Evolutionary conservation across 2,797 vertebrate genomes (phyloP).

Genomic region (Buceros bicornis): DNA sequence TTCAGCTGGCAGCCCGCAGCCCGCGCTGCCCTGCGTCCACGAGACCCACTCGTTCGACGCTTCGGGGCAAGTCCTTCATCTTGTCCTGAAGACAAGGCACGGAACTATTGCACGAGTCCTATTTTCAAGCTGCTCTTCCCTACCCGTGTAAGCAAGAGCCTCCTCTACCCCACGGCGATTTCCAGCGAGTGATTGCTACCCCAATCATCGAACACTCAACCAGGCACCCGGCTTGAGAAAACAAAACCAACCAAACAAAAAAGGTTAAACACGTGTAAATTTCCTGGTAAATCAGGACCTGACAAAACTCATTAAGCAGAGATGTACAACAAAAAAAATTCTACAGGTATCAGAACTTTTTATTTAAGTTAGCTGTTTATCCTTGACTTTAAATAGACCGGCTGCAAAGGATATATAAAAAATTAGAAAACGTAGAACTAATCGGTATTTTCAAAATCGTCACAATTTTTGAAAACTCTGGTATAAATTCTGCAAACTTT

Average conservation of each 20-base stretch:
- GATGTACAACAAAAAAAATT: neutral
- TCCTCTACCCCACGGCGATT: neutral
- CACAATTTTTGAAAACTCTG: conserved; percentile 27
- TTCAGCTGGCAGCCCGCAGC: neutral
- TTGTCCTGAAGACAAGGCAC: neutral
- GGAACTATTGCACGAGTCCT: fast-evolving
- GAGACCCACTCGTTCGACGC: fast-evolving
- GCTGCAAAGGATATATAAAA: conserved; percentile 53
- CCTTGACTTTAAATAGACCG: conserved; percentile 37
- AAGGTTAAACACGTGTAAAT: neutral
- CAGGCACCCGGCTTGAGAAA: neutral
- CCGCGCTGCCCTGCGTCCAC: neutral
- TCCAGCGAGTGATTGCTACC: neutral
- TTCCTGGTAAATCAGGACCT: neutral
- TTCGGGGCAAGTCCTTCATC: neutral
- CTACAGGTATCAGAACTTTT: conserved; percentile 10
- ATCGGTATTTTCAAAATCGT: conserved; percentile 5
- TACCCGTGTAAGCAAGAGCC: fast-evolving
- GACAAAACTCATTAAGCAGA: neutral
- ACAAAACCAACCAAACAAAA: too few species aligned
- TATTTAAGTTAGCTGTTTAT: conserved; percentile 54
- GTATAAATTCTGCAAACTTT: conserved; percentile 25
- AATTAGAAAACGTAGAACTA: conserved; percentile 35
- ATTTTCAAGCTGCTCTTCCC: neutral
- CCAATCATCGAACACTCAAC: fast-evolving